Evolutionary conservation across 2,797 vertebrate genomes (phyloP).

Genomic region (Alectoris magna): DNA sequence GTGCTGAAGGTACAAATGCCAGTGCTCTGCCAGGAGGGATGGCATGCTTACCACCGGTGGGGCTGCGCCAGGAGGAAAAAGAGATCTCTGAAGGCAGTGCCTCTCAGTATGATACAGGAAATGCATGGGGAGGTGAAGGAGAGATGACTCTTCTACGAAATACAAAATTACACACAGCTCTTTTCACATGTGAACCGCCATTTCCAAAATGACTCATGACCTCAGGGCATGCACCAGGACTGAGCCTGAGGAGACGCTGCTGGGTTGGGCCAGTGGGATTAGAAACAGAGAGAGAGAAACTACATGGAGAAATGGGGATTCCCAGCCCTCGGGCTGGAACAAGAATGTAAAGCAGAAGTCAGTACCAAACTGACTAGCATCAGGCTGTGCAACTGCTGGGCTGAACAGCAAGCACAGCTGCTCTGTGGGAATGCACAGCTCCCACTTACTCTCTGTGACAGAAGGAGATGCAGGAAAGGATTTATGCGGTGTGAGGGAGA

Average conservation of each 20-base stretch:
- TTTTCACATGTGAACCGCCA: conserved; percentile 34
- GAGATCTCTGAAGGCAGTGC: not conserved
- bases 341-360: not conserved
- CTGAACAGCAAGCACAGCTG: not conserved
- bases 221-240: not conserved
- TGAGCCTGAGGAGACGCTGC: not conserved
- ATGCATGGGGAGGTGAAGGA: not conserved
- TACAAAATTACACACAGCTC: not conserved
- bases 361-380: not conserved
- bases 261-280: not conserved
- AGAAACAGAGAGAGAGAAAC: not conserved
- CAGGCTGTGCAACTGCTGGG: not conserved
- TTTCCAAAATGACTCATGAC: conserved; percentile 41
- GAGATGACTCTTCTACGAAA: conserved; percentile 29
- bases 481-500: not conserved
- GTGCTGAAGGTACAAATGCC: not conserved
- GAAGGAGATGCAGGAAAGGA: not conserved
- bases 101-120: not conserved
- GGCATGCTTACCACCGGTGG: not conserved
- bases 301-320: not conserved
- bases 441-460: not conserved
- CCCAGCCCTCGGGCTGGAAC: not conserved
- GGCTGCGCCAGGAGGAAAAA: not conserved
- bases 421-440: not conserved
- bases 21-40: not conserved